phyloP scores from a whole-genome alignment of 2,888 invertebrate genomes.

The Kryphioiulus occultus region DNA sequence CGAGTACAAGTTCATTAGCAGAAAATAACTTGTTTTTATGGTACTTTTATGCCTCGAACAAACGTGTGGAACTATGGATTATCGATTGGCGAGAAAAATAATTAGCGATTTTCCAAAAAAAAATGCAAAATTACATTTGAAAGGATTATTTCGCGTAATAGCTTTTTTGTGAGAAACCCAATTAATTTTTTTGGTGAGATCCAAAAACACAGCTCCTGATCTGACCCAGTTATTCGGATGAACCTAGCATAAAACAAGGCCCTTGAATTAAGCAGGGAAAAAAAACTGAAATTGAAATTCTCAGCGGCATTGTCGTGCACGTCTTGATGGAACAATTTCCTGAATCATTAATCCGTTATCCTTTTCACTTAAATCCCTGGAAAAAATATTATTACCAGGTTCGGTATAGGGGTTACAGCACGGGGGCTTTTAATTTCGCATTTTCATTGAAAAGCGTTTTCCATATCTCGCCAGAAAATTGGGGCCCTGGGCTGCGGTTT shows the following conservation, averaged over 20 bases:
- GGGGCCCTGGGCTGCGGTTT: neutral
- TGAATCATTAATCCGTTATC: neutral
- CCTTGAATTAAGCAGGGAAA: neutral
- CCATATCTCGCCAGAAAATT: neutral
- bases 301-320: neutral
- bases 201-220: neutral
- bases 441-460: neutral
- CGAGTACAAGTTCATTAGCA: neutral
- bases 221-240: constrained; percentile 1
- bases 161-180: neutral
- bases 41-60: neutral
- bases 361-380: neutral
- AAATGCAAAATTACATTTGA: neutral
- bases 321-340: neutral
- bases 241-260: constrained; percentile 23
- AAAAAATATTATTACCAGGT: neutral
- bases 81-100: constrained; percentile 12
- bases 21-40: neutral
- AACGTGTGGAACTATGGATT: neutral
- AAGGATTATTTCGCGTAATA: constrained; percentile 23
- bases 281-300: neutral
- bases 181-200: neutral
- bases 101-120: neutral
- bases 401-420: neutral
- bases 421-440: neutral